Conservation (phyloP, 2,797 vertebrate genomes). For the Acrocephalus scirpaceus region DNA sequence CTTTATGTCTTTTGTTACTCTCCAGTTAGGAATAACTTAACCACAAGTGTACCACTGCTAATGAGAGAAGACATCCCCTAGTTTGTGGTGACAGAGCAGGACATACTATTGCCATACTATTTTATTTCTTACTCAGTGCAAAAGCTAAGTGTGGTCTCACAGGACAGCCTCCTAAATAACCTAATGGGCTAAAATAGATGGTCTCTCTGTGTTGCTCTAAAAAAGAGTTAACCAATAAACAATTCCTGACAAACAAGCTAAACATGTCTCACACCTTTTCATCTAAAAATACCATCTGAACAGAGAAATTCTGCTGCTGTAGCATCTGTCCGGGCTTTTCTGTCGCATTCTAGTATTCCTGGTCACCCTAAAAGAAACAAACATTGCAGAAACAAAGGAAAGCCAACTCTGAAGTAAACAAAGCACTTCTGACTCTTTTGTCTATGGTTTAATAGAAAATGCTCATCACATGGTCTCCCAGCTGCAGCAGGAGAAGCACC, state of each 20-base stretch:
- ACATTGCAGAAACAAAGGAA: constrained; percentile 25
- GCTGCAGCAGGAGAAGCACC: constrained; percentile 28
- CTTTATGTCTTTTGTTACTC: not conserved
- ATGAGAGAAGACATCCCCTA: not conserved
- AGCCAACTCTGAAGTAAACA: constrained; percentile 37
- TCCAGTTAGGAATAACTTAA: not conserved
- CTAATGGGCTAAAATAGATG: not conserved
- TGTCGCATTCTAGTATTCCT: not conserved
- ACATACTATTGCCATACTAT: not conserved
- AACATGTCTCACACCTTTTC: not conserved
- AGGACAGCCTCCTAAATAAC: not conserved
- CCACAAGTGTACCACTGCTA: not conserved
- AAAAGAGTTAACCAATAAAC: not conserved
- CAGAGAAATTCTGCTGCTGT: not conserved
- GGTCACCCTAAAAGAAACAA: not conserved
- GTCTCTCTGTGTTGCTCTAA: not conserved
- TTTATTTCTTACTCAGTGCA: not conserved
- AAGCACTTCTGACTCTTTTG: constrained; percentile 30
- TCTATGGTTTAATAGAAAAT: constrained; percentile 27
- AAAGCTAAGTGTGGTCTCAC: not conserved
- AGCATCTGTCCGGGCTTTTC: constrained; percentile 27
- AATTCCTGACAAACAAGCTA: not conserved
- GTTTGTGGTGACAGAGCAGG: not conserved
- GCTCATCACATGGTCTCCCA: not conserved
- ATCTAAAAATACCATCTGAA: constrained; percentile 19